Base-by-base conservation (phyloP, 2,888 invertebrate genomes). In the Rhagium mordax region DNA sequence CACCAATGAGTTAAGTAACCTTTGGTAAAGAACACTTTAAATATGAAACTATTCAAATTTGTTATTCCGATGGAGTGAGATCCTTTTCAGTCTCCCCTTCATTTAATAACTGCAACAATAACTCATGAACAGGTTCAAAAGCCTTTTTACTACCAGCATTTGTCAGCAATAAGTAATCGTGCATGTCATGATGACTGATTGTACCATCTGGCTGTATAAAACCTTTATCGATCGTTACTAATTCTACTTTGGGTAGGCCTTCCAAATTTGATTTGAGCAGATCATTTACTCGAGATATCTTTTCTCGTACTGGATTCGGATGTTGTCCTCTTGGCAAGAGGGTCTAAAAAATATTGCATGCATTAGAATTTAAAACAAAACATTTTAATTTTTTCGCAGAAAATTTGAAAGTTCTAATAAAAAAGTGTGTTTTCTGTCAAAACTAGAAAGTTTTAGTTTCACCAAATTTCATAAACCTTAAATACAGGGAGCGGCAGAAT, bases 131-230 rank as follows among this genome's bases (percentile, higher is more conserved):
- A 18, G 95, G 95, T 88, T 95, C 95, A 87, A 96, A 96, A 8
- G 95, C 94, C 88, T 96, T 96, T 84, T 92, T 91, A 87, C 96
- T 96, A 67, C 97, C 97, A 62, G 93, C 91, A 88, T 95, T 94
- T 1, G 96, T 96, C 73, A 96, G 91, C 84, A 96, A 94, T 62
- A 97, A 91, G 88, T 96, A 98, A 88, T 98, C 97, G 85, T 95
- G 94, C 95, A 98, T 95, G 86, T 97, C 97, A 84, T 94, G 94
- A 85, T 95, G 96, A 85, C 94, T 95, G 72, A 97, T 96, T 55
- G 92, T 92, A 69, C 81, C 94, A 88, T 94, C 94, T 59, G 90
- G 90, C 87, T 94, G 94, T 69, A 95, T 89, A 79, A 95, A 91
- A 59, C 94, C 94, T 84, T 94, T 93, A 84, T 96, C 96, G 82